A percentile compares a stretch with the other conserved stretches of the same genome.
Evolutionary conservation across 2,888 invertebrate species (phyloP).

Genomic region (Tipula lateralis): DNA sequence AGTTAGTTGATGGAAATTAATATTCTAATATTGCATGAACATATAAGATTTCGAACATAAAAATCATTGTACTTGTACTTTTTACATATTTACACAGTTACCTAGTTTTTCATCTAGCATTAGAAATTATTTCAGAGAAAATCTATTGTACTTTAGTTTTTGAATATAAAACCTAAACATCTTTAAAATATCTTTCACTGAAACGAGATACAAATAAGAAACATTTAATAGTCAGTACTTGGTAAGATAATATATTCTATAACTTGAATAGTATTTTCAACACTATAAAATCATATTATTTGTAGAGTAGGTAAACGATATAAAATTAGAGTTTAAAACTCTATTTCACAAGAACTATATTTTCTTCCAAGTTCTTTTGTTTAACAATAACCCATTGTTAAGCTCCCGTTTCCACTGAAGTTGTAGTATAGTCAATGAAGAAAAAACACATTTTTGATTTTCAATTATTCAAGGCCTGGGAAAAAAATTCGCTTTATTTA

Average conservation of each 20-base stretch:
- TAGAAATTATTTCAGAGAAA: background rate
- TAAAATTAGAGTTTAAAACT: background rate
- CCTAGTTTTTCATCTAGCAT: background rate
- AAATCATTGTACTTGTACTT: background rate
- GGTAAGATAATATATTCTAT: background rate
- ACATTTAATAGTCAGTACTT: background rate
- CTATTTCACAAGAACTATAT: slow-evolving; percentile 11
- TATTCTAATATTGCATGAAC: background rate
- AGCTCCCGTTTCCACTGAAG: background rate
- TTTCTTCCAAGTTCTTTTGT: background rate
- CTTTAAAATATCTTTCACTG: background rate
- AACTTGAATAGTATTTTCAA: background rate
- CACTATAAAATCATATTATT: background rate
- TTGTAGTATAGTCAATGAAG: background rate
- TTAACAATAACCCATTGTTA: background rate
- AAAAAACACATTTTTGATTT: background rate
- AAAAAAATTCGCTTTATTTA: background rate
- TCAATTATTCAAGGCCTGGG: slow-evolving; percentile 19
- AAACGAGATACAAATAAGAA: background rate
- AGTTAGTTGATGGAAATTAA: background rate
- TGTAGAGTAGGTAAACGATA: background rate
- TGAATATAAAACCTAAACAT: background rate
- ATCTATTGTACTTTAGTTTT: background rate
- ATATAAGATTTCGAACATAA: background rate
- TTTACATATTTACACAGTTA: background rate